Conservation (phyloP, 2,888 invertebrate genomes). For the Zygothrica quintamaculata region DNA sequence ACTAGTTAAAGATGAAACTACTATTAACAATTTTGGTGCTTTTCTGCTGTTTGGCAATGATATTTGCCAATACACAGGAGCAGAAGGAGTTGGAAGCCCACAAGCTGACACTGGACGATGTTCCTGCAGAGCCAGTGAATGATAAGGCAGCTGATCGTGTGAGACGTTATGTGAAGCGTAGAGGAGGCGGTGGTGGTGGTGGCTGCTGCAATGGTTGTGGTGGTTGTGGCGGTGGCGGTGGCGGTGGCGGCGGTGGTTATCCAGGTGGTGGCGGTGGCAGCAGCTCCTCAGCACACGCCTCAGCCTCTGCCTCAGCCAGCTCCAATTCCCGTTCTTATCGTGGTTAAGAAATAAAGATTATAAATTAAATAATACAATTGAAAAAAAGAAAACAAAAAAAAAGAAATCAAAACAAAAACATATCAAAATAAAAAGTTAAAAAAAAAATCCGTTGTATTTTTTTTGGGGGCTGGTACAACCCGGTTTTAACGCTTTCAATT, state of each 20-base stretch:
- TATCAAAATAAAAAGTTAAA: not conserved
- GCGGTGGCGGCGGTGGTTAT: constrained; percentile 22
- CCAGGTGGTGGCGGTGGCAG: constrained; percentile 21
- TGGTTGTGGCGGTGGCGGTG: constrained; percentile 36
- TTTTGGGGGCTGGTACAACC: constrained; percentile 33
- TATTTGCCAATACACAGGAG: no score
- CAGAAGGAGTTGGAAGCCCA: constrained; percentile 38
- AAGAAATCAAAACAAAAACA: constrained; percentile 1
- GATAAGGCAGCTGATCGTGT: constrained; percentile 41
- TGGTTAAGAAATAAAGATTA: no score
- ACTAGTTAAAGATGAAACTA: constrained; percentile 60
- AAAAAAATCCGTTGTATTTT: not conserved
- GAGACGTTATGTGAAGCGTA: constrained; percentile 49
- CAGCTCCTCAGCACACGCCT: no score
- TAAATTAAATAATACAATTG: constrained; percentile 16
- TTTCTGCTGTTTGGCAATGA: no score
- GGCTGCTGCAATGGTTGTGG: constrained; percentile 28
- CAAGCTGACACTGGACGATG: constrained; percentile 43
- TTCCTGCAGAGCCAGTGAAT: constrained; percentile 35
- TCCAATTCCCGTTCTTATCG: constrained; percentile 35
- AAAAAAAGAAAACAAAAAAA: constrained; percentile 18
- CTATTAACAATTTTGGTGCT: constrained; percentile 44
- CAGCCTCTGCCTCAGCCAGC: constrained; percentile 29
- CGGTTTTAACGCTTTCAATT: constrained; percentile 13
- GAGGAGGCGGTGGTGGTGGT: constrained; percentile 35